A percentile compares a stretch with the other conserved stretches of the same genome.
Conservation (phyloP, 2,113 vertebrate genomes). For the Cochlearius cochlearius region DNA sequence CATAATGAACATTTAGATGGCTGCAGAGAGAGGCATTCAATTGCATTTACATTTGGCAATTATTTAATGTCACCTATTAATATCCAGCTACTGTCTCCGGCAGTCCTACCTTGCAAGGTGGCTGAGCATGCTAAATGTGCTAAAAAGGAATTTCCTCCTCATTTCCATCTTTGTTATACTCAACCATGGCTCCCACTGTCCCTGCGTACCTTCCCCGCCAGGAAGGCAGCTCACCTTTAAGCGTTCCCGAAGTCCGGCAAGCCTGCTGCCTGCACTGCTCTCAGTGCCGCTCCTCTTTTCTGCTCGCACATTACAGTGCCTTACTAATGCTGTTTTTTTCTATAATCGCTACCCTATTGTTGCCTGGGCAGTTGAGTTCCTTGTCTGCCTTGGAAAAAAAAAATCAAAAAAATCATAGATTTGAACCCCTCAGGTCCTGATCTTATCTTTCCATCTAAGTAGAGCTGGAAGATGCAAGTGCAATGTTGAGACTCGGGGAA, state of each 20-base stretch:
- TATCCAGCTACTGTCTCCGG: background rate
- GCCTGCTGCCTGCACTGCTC: background rate
- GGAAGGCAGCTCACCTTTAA: background rate
- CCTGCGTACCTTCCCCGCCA: background rate
- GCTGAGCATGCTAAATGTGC: background rate
- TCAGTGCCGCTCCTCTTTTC: background rate
- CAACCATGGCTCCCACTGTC: background rate
- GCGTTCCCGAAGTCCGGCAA: fast-evolving
- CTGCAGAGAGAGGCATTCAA: constrained; percentile 18
- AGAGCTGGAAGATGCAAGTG: background rate
- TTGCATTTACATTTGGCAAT: constrained; percentile 37
- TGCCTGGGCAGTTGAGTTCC: background rate
- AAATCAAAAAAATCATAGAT: background rate
- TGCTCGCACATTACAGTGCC: background rate
- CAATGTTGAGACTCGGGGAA: background rate
- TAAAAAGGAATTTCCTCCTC: constrained; percentile 39
- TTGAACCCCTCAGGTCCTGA: background rate
- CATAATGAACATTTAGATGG: constrained; percentile 21
- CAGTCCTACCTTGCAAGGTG: background rate
- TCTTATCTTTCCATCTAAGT: background rate
- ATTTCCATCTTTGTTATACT: constrained; percentile 10
- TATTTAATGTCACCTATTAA: constrained; percentile 58
- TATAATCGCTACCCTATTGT: background rate
- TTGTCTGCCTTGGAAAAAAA: background rate
- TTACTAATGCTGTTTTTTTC: background rate